Conservation (phyloP, 2,113 vertebrate species). For the Alces alces region DNA sequence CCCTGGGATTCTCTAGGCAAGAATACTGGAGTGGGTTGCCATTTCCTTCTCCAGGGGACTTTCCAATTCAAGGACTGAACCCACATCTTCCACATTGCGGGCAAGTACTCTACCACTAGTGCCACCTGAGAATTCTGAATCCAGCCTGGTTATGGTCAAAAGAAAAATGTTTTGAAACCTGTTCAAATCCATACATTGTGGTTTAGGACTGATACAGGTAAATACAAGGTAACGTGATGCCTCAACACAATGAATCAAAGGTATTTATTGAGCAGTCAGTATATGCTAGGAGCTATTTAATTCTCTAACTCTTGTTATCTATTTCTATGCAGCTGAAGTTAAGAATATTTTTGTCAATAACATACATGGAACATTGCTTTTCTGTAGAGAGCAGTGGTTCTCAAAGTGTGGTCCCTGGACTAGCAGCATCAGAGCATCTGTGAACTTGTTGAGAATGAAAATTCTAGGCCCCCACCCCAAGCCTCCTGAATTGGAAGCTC, state of each 20-base stretch:
- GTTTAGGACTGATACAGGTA: not conserved
- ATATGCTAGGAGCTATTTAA: not conserved
- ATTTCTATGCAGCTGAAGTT: not conserved
- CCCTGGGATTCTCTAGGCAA: not conserved
- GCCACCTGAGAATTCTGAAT: not conserved
- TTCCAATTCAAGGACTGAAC: not conserved
- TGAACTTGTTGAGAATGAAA: not conserved
- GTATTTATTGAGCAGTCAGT: not conserved
- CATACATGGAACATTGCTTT: not conserved
- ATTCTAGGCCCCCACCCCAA: not conserved
- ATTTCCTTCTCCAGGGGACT: not conserved
- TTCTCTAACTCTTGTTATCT: not conserved
- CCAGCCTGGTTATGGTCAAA: not conserved
- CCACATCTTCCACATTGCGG: not conserved
- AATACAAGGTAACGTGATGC: not conserved
- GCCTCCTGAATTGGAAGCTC: not conserved
- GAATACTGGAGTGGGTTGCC: not conserved
- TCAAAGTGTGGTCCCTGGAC: not conserved
- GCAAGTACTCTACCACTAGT: not conserved
- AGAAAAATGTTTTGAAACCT: not conserved
- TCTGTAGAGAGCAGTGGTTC: not conserved
- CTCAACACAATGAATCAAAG: not conserved
- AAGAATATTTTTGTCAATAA: not conserved
- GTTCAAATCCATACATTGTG: not conserved
- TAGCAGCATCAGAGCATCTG: not conserved